phyloP scores from a whole-genome alignment of 1,140 invertebrate genomes.

The Drosophila eugracilis region DNA sequence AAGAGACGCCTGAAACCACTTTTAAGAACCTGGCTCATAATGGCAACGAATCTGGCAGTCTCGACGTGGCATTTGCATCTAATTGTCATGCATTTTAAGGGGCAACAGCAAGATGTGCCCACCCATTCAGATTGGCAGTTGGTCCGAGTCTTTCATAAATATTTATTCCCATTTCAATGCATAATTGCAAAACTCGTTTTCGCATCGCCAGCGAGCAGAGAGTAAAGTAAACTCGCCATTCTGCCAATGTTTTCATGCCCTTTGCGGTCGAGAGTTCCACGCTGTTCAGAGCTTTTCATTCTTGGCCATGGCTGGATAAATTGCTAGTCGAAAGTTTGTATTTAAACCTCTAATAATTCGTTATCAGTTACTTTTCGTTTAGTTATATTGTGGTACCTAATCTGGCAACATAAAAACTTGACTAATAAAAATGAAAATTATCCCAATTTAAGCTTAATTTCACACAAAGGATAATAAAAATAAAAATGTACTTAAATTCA shows the following conservation, averaged over 20 bases:
- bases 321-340: neutral
- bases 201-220: slow-evolving; percentile 24
- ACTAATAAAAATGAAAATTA: neutral
- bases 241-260: slow-evolving; percentile 34
- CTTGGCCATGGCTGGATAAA: neutral
- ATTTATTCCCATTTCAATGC: slow-evolving; percentile 58
- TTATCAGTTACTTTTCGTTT: too few relatives aligned
- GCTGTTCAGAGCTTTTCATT: neutral
- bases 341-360: too few relatives aligned
- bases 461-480: too few relatives aligned
- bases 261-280: slow-evolving; percentile 5
- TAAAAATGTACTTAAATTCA: too few relatives aligned
- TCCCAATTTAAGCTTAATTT: too few relatives aligned
- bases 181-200: slow-evolving; percentile 46
- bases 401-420: too few relatives aligned
- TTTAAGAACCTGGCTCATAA: slow-evolving; percentile 10
- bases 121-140: neutral
- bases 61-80: slow-evolving; percentile 45
- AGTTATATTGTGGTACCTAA: too few relatives aligned
- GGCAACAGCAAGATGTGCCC: too few relatives aligned
- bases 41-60: slow-evolving; percentile 1
- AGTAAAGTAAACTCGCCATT: slow-evolving; percentile 44
- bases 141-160: slow-evolving; percentile 50
- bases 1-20: slow-evolving; percentile 8
- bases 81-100: slow-evolving; percentile 48